Evolutionary conservation across 2,888 invertebrate genomes (phyloP).

Genomic region (Yponomeuta cagnagella): DNA sequence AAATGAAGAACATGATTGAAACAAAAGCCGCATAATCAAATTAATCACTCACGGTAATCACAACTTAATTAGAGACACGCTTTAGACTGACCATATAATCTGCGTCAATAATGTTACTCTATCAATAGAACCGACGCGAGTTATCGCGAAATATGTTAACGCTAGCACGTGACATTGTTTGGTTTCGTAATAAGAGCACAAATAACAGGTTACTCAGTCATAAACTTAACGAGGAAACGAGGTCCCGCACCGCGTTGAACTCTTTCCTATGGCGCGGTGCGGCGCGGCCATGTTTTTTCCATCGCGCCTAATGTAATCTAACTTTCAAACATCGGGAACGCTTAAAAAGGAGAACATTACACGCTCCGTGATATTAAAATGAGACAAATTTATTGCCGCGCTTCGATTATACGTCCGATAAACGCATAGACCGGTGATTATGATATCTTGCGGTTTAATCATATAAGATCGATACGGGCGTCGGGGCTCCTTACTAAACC

Average conservation of each 20-base stretch:
- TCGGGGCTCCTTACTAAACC: constrained; percentile 70
- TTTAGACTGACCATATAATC: constrained; percentile 57
- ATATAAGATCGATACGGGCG: constrained; percentile 69
- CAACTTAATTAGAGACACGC: constrained; percentile 3
- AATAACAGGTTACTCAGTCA: constrained; percentile 57
- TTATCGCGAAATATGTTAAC: constrained; percentile 41
- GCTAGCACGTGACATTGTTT: constrained; percentile 65
- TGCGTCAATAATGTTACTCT: constrained; percentile 68
- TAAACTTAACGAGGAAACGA: constrained; percentile 51
- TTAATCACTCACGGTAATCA: constrained; percentile 38
- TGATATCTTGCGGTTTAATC: constrained; percentile 72
- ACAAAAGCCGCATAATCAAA: constrained; percentile 67
- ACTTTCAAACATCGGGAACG: constrained; percentile 47
- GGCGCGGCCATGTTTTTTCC: constrained; percentile 29
- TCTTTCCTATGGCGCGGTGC: constrained; percentile 52
- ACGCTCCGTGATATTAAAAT: constrained; percentile 70
- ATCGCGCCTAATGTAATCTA: constrained; percentile 43
- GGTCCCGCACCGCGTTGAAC: constrained; percentile 52
- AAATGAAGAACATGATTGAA: constrained; percentile 55
- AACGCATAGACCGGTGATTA: constrained; percentile 73
- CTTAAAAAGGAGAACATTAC: constrained; percentile 55
- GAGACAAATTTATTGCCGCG: constrained; percentile 72
- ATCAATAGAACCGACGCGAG: constrained; percentile 50
- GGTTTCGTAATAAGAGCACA: constrained; percentile 59
- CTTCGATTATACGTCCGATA: constrained; percentile 72